A percentile compares a stretch with the other conserved stretches of the same genome.
phyloP scores from a whole-genome alignment of 1,140 invertebrate species.

The Pemphigus obesinymphae region DNA sequence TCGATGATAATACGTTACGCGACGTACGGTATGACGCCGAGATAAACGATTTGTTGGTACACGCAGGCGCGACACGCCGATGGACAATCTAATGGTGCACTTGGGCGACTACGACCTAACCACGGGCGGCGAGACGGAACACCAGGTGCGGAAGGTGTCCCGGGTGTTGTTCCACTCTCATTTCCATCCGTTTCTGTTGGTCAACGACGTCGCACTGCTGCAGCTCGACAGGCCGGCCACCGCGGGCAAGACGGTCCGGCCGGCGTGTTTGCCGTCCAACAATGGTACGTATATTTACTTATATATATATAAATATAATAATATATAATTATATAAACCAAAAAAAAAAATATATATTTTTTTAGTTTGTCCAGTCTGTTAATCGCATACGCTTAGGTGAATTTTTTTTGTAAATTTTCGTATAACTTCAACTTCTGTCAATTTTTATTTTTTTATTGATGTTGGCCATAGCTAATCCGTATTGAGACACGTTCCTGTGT shows the following conservation, averaged over 20 bases:
- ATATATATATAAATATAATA: background rate
- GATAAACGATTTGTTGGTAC: background rate
- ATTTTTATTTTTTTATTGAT: no score
- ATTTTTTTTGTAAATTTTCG: no score
- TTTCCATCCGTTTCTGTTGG: constrained; percentile 49
- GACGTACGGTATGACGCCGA: no score
- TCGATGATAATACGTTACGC: no score
- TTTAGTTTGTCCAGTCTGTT: no score
- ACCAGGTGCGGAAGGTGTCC: constrained; percentile 48
- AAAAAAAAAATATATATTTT: no score
- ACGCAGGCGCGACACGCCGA: constrained; percentile 48
- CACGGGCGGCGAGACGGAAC: constrained; percentile 48
- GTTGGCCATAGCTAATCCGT: no score
- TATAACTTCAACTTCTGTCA: no score
- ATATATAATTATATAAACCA: no score
- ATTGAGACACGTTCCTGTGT: no score
- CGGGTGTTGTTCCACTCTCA: constrained; percentile 50
- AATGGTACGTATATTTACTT: background rate
- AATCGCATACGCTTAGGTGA: no score
- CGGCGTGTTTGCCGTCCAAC: constrained; percentile 55
- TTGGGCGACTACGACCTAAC: constrained; percentile 51
- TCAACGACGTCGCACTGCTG: constrained; percentile 59
- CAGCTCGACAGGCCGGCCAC: constrained; percentile 53
- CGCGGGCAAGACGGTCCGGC: constrained; percentile 52
- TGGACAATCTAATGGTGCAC: constrained; percentile 46